Evolutionary conservation across 2,888 invertebrate genomes (phyloP), one percentile per base, ranked within the genome.

Genomic region (Nymphalis c-album): DNA sequence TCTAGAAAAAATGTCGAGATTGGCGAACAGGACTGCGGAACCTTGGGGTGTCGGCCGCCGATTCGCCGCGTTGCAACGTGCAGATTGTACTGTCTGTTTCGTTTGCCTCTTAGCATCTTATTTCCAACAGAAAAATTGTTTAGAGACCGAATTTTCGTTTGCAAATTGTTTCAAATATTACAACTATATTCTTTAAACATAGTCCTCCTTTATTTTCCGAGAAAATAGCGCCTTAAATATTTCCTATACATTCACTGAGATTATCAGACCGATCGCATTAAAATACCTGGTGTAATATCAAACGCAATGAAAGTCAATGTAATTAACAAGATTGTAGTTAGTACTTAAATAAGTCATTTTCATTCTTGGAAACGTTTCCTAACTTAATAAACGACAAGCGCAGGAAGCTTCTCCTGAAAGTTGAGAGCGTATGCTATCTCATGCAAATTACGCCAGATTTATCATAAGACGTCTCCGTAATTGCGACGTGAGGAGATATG

Each of bases 351-450:
- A 90, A 88, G 89, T 88, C 90, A 88, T 90, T 91, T 85, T 86
- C 86, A 90, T 91, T 91, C 91, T 88, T 86, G 87, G 84, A 87
- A 90, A 90, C 88, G 90, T 89, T 87, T 84, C 86, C 82, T 88
- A 88, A 90, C 84, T 90, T 91, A 90, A 91, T 91, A 91, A 91
- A 90, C 87, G 90, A 85, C 88, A 90, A 87, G 88, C 90, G 88
- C 86, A 87, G 86, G 86, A 88, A 90, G 89, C 88, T 86, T 83
- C 86, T 87, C 89, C 88, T 86, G 88, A 91, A 92, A 92, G 91
- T 91, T 91, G 90, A 88, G 88, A 91, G 90, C 92, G 90, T 92
- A 92, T 91, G 92, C 91, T 91, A 91, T 92, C 91, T 92, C 91
- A 92, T 91, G 91, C 91, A 92, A 92, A 92, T 92, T 92, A 91